Base-by-base conservation (phyloP, 1,140 invertebrate genomes). In the Ips typographus region DNA sequence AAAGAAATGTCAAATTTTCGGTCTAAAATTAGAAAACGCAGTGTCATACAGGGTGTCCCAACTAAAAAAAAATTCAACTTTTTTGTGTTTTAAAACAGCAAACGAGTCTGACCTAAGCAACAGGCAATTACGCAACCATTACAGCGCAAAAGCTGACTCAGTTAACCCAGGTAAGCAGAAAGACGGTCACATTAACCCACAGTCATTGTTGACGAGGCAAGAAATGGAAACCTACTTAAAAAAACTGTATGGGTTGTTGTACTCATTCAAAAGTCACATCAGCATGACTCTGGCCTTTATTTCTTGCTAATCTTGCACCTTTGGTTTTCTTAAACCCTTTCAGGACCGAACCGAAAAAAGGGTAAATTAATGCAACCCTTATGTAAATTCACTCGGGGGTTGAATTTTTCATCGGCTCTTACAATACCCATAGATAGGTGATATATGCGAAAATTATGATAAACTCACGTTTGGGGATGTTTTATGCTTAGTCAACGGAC, bases 301-400 rank as follows among this genome's bases (percentile, higher is more conserved):
- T 5, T 47, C 44, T 47, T 5, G 4, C 44, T n/a, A 4, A n/a
- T 47, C 44, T 47, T 47, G n/a, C 4, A 4, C 44, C 44, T 47
- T 47, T 47, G 4, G 4, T 4, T 47, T 47, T 47, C 44, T 47
- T n/a, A 5, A 4, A 5, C 44, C n/a, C 44, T 47, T 47, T 47
- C n/a, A n/a, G 4, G n/a, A 4, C 44, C n/a, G 4, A 22, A 22
- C 22, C 22, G 22, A 22, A 22, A 22, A n/a, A 47, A 47, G 44
- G 44, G 44, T 47, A 47, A 47, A 47, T 47, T 47, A 47, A 47
- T 47, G 44, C 44, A n/a, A 47, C 44, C 44, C 44, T n/a, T n/a
- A n/a, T 4, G 44, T 47, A 47, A 47, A n/a, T 47, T 47, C 44
- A n/a, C n/a, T 47, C n/a, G n/a, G 44, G 44, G n/a, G n/a, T 47